phyloP scores from a whole-genome alignment of 1,140 invertebrate species.

The Linepithema humile region DNA sequence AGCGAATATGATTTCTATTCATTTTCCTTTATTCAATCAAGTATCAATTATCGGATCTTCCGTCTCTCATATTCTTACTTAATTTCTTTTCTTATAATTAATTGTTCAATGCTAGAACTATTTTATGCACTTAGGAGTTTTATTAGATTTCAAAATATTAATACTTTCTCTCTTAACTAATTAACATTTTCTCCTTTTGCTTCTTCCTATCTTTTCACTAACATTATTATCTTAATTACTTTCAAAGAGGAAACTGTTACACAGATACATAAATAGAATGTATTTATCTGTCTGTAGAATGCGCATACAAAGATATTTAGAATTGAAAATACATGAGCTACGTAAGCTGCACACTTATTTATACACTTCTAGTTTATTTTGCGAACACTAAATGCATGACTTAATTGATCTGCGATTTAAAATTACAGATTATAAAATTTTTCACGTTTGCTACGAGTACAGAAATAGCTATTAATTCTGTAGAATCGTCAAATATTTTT shows the following conservation, averaged over 20 bases:
- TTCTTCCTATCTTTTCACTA: not conserved
- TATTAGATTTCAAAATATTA: not conserved
- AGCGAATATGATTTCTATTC: no score
- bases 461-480: no score
- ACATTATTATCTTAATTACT: not conserved
- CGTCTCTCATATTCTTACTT: no score
- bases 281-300: not conserved
- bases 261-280: not conserved
- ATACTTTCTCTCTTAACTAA: not conserved
- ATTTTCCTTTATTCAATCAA: no score
- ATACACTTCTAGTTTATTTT: not conserved
- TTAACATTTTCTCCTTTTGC: not conserved
- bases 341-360: not conserved
- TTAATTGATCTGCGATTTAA: not conserved
- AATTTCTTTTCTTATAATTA: no score
- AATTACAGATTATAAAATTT: no score
- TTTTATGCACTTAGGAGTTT: not conserved
- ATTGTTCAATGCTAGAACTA: no score
- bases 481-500: no score
- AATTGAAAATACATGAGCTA: not conserved
- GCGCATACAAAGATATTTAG: not conserved
- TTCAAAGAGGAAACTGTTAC: not conserved
- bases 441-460: no score
- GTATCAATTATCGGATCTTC: no score
- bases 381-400: no score